Base-by-base conservation (phyloP, 2,113 vertebrate genomes). In the Lophotis ruficrista region DNA sequence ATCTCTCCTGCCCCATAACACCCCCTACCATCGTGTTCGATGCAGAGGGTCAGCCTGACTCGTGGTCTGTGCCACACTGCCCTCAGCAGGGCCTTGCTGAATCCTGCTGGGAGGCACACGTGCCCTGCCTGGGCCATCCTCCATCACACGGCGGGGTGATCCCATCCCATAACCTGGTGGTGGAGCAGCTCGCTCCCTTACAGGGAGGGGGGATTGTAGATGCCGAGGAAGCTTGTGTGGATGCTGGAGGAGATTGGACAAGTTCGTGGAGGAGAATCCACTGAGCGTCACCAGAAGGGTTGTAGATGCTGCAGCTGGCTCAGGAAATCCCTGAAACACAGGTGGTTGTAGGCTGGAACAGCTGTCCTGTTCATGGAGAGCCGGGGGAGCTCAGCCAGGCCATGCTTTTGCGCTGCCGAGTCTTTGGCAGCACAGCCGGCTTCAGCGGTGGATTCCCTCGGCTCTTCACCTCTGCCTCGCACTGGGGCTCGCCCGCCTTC, bases 21-120 rank as follows among this genome's bases (percentile, higher is more conserved):
- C 0, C 13, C 21, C 48, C 15, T 62, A n/a, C 17, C 60, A 27
- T 28, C 2, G 0, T 24, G 17, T 6, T n/a, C 5, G 5, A 12
- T 13, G 37, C 0, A 0, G 83, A 15, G 37, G 22, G 17, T 62
- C 69, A 62, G 53, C 48, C 43, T 78, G 43, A 51, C 8, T 71
- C 51, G 6, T 43, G 24, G 7, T 64, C 20, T 56, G 43, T 66
- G 60, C 19, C 3, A 1, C 14, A 8, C 9, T 77, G 30, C 31
- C 43, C 64, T 64, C 54, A 76, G 57, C 53, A 60, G 45, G 17
- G 11, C 35, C 30, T 30, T 27, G 58, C 6, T 83, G 47, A 78
- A 43, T 21, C 72, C 53, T 45, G 50, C 37, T 0, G 2, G 41
- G 38, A 78, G 45, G 12, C 23, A 45, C 58, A 14, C 1, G 3